Evolutionary conservation across 1,140 invertebrate genomes (phyloP).

Genomic region (Caenorhabditis inopinata): DNA sequence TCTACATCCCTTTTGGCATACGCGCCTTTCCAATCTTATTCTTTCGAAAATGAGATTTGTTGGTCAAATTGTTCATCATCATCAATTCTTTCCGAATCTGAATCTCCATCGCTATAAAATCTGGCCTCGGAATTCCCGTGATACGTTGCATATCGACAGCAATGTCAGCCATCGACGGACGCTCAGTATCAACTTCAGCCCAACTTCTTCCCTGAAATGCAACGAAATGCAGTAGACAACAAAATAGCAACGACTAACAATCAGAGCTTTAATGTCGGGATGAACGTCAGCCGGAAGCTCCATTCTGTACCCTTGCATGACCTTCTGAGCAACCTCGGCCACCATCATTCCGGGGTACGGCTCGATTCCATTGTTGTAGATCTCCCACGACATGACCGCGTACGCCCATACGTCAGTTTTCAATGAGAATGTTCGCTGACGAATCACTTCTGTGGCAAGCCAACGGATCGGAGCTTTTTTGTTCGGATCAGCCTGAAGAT

Average conservation of each 20-base stretch:
- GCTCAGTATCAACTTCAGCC: conserved; percentile 32
- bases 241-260: neutral
- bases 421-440: conserved; percentile 1
- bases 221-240: neutral
- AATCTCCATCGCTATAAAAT: neutral
- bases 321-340: conserved; percentile 26
- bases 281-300: neutral
- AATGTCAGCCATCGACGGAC: conserved; percentile 41
- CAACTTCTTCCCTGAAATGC: conserved; percentile 25
- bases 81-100: neutral
- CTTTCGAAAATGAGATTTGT: neutral
- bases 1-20: conserved; percentile 5
- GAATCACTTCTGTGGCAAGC: conserved; percentile 49
- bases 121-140: neutral
- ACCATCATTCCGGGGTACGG: conserved; percentile 50
- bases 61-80: neutral
- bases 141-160: conserved; percentile 12
- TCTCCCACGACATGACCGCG: conserved; percentile 54
- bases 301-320: conserved; percentile 41
- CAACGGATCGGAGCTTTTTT: conserved; percentile 53
- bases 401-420: conserved; percentile 53
- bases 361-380: conserved; percentile 45
- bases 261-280: neutral
- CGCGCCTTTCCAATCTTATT: neutral
- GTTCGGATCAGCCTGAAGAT: conserved; percentile 35